Conservation (phyloP, 2,797 vertebrate genomes). For the Sebastes paucispinis region DNA sequence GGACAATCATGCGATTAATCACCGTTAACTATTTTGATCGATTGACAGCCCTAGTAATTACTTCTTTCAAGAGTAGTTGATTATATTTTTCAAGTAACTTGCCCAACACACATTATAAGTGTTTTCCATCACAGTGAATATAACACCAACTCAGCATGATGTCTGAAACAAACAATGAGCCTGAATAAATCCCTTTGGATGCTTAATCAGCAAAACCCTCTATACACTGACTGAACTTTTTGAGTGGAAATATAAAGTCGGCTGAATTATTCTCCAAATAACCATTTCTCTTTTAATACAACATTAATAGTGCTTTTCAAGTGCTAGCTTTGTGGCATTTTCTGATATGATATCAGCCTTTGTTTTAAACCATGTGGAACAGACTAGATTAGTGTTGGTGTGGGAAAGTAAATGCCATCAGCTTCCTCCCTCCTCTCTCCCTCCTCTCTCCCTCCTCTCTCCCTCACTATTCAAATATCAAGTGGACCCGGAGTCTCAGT, state of each 20-base stretch:
- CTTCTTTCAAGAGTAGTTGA: neutral
- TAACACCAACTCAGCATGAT: neutral
- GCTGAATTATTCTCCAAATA: conserved; percentile 24
- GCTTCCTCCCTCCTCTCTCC: neutral
- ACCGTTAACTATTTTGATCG: no score
- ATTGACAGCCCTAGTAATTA: no score
- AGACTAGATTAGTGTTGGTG: conserved; percentile 40
- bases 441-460: neutral
- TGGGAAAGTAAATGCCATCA: conserved; percentile 42
- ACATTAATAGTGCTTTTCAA: conserved; percentile 7
- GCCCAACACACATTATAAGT: neutral
- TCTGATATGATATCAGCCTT: conserved; percentile 37
- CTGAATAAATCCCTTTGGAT: neutral
- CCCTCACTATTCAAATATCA: conserved; percentile 69
- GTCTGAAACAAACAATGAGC: neutral
- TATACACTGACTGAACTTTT: neutral
- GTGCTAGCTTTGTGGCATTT: conserved; percentile 28
- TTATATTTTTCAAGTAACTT: neutral
- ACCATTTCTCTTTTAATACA: conserved; percentile 13
- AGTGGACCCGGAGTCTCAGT: conserved; percentile 58
- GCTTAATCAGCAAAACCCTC: neutral
- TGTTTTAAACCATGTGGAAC: conserved; percentile 36
- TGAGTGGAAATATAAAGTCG: conserved; percentile 7
- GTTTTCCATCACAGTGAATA: neutral
- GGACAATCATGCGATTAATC: no score